Evolutionary conservation across 2,113 vertebrate genomes (phyloP), one percentile per base, ranked within the genome.

Genomic region (Coreoperca whiteheadi): DNA sequence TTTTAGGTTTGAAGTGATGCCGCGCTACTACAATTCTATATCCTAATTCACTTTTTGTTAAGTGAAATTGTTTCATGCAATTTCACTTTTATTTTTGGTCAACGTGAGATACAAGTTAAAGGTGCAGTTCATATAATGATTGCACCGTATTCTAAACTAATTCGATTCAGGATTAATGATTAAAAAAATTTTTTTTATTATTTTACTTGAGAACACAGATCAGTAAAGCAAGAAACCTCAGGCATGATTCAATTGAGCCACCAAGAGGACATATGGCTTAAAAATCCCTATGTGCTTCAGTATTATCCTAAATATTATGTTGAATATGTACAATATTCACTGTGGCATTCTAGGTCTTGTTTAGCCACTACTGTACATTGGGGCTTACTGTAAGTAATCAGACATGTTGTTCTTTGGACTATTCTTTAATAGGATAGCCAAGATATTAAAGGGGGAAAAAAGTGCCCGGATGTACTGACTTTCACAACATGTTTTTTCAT

Each of bases 151-250:
- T 34, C 15, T 39, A 64, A 32, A 76, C 28, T 18, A 5, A 43
- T 12, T 46, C 5, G 0, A 34, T 61, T 25, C 1, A 14, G 10
- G 8, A 12, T 39, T 46, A 30, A 28, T 28, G 15, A 48, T 23
- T 32, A 6, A 37, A n/a, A n/a, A n/a, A n/a, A 39, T 37, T 48
- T 57, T 74, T 0, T 46, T 43, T 51, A 11, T 59, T 18, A 6
- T 71, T 56, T 25, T 57, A 41, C 63, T 69, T 64, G 46, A 76
- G 18, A 15, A 51, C 30, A 53, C 60, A 37, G 20, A 65, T 48
- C 21, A 81, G 48, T 75, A 20, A 71, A 30, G 60, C 25, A 77
- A 53, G 30, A 59, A 32, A 59, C 34, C 41, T 30, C 15, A 7
- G n/a, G 34, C 46, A 50, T 8, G 0, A 10, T 25, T 56, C 0